Evolutionary conservation across 23 tunicate genomes (phyloP), one percentile per base, ranked within the genome.

Genomic region (Botrylloides violaceus): DNA sequence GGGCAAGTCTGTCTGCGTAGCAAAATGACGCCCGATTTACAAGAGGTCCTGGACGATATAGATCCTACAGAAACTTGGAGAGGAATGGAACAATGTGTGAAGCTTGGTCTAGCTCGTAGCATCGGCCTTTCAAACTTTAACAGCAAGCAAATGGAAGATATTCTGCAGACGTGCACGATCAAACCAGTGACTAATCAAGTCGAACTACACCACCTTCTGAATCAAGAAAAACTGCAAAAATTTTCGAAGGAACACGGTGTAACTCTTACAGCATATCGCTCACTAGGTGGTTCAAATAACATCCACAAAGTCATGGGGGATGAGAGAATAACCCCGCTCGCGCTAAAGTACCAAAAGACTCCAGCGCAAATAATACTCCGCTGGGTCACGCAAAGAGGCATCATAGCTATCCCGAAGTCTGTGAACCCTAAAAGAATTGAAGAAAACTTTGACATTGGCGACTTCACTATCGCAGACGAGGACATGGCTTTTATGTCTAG

Each of bases 111-210:
- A 1, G 76, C 91, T 9, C 65, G 64, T 29, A 76, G 78, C 25
- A 86, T 94, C 38, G 98, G 95, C 12, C 84, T 94, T 33, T 94
- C 89, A 12, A 94, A 94, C 53, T 94, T 86, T 61, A 86, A 80
- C 76, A 85, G 87, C 23, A 26, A 80, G 26, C 87, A 84, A 61
- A 39, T 76, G 29, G 83, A 76, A 32, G 24, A 66, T 37, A 65
- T 92, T n/a, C 43, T 84, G 4, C 64, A 85, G n/a, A 38, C 70
- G n/a, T 80, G 92, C 66, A 75, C 31, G 9, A 80, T 84, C 15
- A 84, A 92, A 76, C 98, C 98, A 0, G 93, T 92, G 37, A 84
- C 86, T 2, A 92, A 92, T 57, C 98, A 92, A 80, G 72, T 92
- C 26, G 98, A 92, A 71, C 59, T 76, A 25, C 98, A 92, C 76